phyloP scores from a whole-genome alignment of 2,888 invertebrate genomes.

The Aquatica leii region DNA sequence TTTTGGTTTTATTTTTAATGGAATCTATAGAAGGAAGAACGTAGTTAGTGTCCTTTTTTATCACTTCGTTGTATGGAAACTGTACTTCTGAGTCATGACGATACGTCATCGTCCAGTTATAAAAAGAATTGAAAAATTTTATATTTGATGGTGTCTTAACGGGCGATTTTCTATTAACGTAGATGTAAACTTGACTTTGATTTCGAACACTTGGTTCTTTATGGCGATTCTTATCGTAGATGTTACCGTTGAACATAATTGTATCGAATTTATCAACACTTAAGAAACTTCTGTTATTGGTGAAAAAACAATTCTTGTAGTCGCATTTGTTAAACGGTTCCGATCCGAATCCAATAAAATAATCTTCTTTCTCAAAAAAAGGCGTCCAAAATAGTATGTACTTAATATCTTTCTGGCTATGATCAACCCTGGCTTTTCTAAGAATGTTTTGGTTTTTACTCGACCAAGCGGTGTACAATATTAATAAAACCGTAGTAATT shows the following conservation, averaged over 20 bases:
- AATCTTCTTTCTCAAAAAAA: slow-evolving; percentile 42
- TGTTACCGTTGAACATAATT: slow-evolving; percentile 62
- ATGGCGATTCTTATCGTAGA: slow-evolving; percentile 32
- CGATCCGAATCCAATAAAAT: slow-evolving; percentile 41
- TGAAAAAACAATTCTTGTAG: slow-evolving; percentile 61
- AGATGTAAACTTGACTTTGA: slow-evolving; percentile 62
- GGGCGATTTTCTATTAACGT: slow-evolving; percentile 62
- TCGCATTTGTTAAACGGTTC: slow-evolving; percentile 52
- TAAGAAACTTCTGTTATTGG: slow-evolving; percentile 54
- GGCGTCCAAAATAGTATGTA: too few species aligned
- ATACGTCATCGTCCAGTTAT: slow-evolving; percentile 66
- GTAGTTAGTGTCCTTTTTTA: too few species aligned
- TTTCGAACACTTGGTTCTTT: slow-evolving; percentile 57
- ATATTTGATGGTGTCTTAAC: slow-evolving; percentile 40
- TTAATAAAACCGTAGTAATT: too few species aligned
- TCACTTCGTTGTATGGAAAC: too few species aligned
- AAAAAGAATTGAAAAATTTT: too few species aligned
- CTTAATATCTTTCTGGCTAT: too few species aligned
- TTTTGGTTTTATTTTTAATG: slow-evolving; percentile 53
- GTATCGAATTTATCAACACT: slow-evolving; percentile 62
- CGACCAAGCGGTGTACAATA: too few species aligned
- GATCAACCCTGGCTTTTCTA: too few species aligned
- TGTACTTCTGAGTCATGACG: slow-evolving; percentile 58
- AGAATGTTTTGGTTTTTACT: too few species aligned
- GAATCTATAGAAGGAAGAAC: slow-evolving; percentile 38